Evolutionary conservation across 2,888 invertebrate species (phyloP).

Genomic region (Mesorhabditis sp.): DNA sequence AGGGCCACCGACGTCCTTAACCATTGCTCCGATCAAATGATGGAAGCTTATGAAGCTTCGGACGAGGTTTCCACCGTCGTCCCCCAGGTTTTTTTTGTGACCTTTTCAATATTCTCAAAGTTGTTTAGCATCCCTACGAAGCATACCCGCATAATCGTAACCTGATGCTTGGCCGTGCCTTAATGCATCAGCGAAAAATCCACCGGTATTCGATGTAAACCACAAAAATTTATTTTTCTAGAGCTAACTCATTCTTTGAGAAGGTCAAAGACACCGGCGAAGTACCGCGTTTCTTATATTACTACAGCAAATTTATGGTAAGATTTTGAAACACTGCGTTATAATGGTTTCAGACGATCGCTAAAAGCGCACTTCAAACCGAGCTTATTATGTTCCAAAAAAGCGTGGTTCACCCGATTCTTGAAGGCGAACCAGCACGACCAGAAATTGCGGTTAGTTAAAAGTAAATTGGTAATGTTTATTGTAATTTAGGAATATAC

Average conservation of each 20-base stretch:
- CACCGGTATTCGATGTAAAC: background rate
- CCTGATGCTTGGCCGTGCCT: background rate
- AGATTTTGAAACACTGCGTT: background rate
- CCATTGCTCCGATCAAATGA: background rate
- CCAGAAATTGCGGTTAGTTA: background rate
- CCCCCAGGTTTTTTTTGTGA: background rate
- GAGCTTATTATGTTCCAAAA: background rate
- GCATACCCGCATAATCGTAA: background rate
- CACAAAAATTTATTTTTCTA: background rate
- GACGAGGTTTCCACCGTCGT: background rate
- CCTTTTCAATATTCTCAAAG: background rate
- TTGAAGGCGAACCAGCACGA: background rate
- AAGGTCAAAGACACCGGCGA: background rate
- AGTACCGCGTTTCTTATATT: background rate
- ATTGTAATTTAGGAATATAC: background rate
- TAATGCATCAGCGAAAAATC: background rate
- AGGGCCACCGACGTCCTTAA: background rate
- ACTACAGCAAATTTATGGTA: background rate
- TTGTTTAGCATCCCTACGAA: background rate
- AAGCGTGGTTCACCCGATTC: background rate
- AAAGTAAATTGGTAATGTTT: background rate
- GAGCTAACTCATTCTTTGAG: background rate
- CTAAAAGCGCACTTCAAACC: background rate
- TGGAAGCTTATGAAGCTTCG: background rate
- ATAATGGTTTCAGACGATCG: background rate